Percentiles rank a stretch among this genome's conserved stretches.
Evolutionary conservation across 2,113 vertebrate genomes (phyloP).

Genomic region (Syngnathus scovelli): DNA sequence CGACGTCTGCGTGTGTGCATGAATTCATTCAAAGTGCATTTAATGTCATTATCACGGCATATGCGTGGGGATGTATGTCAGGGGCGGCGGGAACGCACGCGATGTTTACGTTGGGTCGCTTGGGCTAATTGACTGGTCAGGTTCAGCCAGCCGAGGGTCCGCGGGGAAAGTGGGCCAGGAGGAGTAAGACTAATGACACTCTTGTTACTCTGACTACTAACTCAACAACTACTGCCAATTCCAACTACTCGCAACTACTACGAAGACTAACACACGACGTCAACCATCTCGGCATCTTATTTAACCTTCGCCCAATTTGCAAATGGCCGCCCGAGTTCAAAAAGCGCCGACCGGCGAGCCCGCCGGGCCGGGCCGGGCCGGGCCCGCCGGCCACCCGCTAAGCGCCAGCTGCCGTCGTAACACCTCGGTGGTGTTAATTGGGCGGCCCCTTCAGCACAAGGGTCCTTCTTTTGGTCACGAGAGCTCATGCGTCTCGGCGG

Average conservation of each 20-base stretch:
- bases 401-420: slow-evolving; percentile 68
- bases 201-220: no score
- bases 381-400: slow-evolving; percentile 56
- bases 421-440: slow-evolving; percentile 74
- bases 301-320: slow-evolving; percentile 68
- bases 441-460: slow-evolving; percentile 64
- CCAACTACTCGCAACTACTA: no score
- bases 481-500: slow-evolving; percentile 52
- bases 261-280: slow-evolving; percentile 52
- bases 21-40: background rate
- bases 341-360: slow-evolving; percentile 29
- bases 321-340: slow-evolving; percentile 59
- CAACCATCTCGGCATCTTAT: slow-evolving; percentile 59
- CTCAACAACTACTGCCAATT: no score
- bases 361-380: background rate
- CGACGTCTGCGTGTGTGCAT: background rate
- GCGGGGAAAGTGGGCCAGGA: slow-evolving; percentile 35
- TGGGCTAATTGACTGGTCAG: slow-evolving; percentile 37
- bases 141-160: slow-evolving; percentile 32
- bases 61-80: slow-evolving; percentile 4
- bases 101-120: slow-evolving; percentile 28
- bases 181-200: background rate
- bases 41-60: background rate
- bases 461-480: slow-evolving; percentile 55
- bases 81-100: slow-evolving; percentile 20